Conservation (phyloP, 1,140 invertebrate species). For the Lamellibrachia luymesi region DNA sequence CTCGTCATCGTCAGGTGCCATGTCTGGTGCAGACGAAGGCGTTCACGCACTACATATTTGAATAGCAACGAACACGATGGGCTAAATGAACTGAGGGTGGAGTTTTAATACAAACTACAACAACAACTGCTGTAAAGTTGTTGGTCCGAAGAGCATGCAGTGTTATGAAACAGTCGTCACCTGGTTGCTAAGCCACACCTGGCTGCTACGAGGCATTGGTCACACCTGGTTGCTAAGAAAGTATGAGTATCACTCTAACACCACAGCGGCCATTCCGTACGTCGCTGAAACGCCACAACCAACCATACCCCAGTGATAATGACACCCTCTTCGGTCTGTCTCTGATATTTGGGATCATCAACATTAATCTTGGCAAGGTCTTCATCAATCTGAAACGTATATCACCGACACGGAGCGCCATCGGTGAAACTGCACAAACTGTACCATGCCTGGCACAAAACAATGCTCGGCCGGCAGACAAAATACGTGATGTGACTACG, state of each 20-base stretch:
- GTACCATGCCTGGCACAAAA: not conserved
- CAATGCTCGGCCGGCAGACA: not conserved
- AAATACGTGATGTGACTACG: not conserved
- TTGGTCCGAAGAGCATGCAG: not conserved
- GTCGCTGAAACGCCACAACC: not conserved
- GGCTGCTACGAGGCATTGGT: not conserved
- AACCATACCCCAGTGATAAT: slow-evolving; percentile 50
- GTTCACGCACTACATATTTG: too few species aligned
- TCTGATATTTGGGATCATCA: slow-evolving; percentile 52
- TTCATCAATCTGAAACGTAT: slow-evolving; percentile 52
- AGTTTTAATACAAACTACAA: not conserved
- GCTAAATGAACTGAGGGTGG: too few species aligned
- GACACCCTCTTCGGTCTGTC: slow-evolving; percentile 36
- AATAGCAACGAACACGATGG: too few species aligned
- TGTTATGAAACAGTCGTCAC: not conserved
- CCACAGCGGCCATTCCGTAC: not conserved
- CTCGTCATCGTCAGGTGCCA: too few species aligned
- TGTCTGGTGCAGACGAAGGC: too few species aligned
- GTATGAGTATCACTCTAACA: not conserved
- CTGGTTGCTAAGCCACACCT: not conserved
- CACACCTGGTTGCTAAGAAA: too few species aligned
- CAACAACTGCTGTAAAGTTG: not conserved
- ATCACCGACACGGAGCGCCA: slow-evolving; percentile 13
- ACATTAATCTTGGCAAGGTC: slow-evolving; percentile 57
- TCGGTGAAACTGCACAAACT: not conserved